A percentile compares a stretch with the other conserved stretches of the same genome.
Evolutionary conservation across 2,113 vertebrate species (phyloP).

Genomic region (Xiphorhynchus elegans): DNA sequence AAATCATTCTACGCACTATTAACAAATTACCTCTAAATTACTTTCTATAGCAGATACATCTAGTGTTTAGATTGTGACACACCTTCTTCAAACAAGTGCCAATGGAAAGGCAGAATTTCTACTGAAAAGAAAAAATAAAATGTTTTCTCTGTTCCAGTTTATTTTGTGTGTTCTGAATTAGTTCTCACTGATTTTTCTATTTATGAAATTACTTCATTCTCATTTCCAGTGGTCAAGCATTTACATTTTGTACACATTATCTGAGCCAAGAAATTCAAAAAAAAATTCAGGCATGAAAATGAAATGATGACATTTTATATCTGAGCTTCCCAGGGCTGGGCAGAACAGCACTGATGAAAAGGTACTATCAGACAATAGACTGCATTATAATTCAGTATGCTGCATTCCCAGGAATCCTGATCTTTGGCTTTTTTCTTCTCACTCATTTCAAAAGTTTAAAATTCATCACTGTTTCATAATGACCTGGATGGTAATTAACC

Average conservation of each 20-base stretch:
- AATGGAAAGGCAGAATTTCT: neutral
- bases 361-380: neutral
- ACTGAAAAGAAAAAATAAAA: neutral
- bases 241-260: neutral
- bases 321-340: neutral
- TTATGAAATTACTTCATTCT: neutral
- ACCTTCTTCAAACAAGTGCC: neutral
- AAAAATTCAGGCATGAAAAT: neutral
- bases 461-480: neutral
- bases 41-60: neutral
- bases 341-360: neutral
- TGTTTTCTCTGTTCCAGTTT: neutral
- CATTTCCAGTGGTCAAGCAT: neutral
- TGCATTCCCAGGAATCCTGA: constrained; percentile 10
- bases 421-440: constrained; percentile 15
- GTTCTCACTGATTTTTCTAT: neutral
- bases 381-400: neutral
- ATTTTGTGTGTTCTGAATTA: neutral
- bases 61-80: neutral
- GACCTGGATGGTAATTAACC: neutral
- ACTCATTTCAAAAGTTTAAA: constrained; percentile 4
- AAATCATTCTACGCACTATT: neutral
- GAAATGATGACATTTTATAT: neutral
- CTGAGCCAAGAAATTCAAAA: neutral
- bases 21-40: neutral